phyloP scores from a whole-genome alignment of 2,888 invertebrate genomes.

The Amiota minor region DNA sequence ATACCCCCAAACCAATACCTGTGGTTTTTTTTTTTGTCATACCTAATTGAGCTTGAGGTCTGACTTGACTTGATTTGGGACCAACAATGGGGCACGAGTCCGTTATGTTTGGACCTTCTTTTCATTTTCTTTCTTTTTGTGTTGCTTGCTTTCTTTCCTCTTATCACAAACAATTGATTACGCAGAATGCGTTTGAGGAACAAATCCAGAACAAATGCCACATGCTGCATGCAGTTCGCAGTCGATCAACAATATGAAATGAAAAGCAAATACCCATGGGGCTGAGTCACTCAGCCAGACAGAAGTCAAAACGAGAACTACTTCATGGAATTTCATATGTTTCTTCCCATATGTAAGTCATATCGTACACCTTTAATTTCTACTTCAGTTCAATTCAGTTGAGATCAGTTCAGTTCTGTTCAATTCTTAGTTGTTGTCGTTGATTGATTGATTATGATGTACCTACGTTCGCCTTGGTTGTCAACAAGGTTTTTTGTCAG shows the following conservation, averaged over 20 bases:
- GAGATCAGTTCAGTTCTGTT: background rate
- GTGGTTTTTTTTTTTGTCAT: conserved; percentile 12
- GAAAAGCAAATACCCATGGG: conserved; percentile 17
- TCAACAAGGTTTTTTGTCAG: conserved; percentile 66
- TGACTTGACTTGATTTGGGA: background rate
- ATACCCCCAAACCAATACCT: background rate
- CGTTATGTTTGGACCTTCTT: conserved; percentile 24
- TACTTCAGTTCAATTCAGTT: conserved; percentile 8
- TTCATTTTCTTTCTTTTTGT: conserved; percentile 24
- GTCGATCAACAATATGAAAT: too few relatives aligned
- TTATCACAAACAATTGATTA: conserved; percentile 64
- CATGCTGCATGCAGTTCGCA: conserved; percentile 14
- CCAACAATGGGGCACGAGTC: conserved; percentile 6
- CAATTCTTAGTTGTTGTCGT: conserved; percentile 26
- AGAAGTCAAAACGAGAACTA: conserved; percentile 16
- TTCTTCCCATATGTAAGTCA: background rate
- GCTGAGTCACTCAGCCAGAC: background rate
- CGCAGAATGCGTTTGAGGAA: conserved; percentile 62
- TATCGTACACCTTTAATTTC: background rate
- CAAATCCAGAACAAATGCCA: conserved; percentile 36
- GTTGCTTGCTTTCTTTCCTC: conserved; percentile 23
- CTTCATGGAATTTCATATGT: conserved; percentile 12
- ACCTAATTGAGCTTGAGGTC: conserved; percentile 5
- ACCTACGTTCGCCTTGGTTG: conserved; percentile 56
- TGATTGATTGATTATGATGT: conserved; percentile 69